Base-by-base conservation (phyloP, 2,888 invertebrate genomes). In the Caenorhabditis auriculariae region DNA sequence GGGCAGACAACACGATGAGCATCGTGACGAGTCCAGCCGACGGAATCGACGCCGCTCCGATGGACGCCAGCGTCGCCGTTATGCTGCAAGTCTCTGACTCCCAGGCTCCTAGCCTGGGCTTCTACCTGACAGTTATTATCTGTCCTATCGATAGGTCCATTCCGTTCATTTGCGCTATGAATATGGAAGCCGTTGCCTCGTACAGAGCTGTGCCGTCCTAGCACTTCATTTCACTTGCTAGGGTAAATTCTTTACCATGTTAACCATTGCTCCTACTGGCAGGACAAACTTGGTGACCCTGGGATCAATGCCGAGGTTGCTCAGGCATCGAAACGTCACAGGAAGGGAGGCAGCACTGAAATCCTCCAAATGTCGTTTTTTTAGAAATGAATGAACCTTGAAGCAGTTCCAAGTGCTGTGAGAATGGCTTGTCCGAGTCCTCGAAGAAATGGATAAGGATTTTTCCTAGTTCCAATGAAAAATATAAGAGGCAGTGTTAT, bases 31-130 rank as follows among this genome's bases (percentile, higher is more conserved):
- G 55, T 9, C 81, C 82, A 15, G 82, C 82, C 0, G 74, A 72
- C 2, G 82, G 82, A 26, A 96, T 92, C 44, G 94, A 93, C 9
- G 95, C 94, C 19, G 95, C 95, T 59, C 96, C 95, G 81, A 96
- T 93, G 75, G 93, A 93, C 1, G 95, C 95, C 52, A 93, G 89
- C 1, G 95, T 96, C 23, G 95, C 93, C 5, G 94, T 94, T 75
- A 91, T 89, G 84, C 93, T 93, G 82, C 63, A 72, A 60, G 4
- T 2, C 19, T 43, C n/a, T n/a, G n/a, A n/a, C n/a, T n/a, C n/a
- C n/a, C n/a, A n/a, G n/a, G 9, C 4, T 27, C n/a, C 7, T 32
- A 9, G n/a, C 41, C 15, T 17, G 39, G 7, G 12, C 39, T 15
- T 39, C 86, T 82, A 91, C 91, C 91, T 89, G 55, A 93, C 89